Base-by-base conservation (phyloP, 1,140 invertebrate species). In the Aphelinus certus region DNA sequence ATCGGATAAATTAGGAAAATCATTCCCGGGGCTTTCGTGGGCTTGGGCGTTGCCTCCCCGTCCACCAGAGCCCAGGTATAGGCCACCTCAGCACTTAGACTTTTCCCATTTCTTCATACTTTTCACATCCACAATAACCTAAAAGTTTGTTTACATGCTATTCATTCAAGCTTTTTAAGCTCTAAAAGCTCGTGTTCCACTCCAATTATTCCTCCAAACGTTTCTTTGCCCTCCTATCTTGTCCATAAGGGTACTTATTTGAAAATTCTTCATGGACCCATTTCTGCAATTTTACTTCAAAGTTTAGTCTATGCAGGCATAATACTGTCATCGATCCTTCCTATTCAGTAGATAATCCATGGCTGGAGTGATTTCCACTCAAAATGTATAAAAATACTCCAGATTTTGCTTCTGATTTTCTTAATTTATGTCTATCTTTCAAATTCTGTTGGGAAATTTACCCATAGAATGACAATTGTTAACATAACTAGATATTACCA, bases 251-350 rank as follows among this genome's bases (percentile, higher is more conserved):
- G 71, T 81, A 80, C 82, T 88, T 86, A 89, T 89, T 88, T 78
- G 77, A 81, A 87, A 88, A 89, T 93, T 88, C 79, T 76, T 86
- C 86, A 88, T 87, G 89, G 90, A 92, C 92, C 92, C 92, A 91
- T 93, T 93, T 93, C 92, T 85, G 90, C 86, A 92, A 93, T 90
- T 91, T 92, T 81, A 87, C 83, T 87, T 89, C 88, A 86, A 92
- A 92, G 89, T 90, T 87, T 81, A 75, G 73, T 57, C 58, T 79
- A 71, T 68, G 81, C 74, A 76, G 49, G 73, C 60, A 6, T 48
- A 26, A 55, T 63, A 66, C 7, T 62, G 3, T 55, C 47, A 69
- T 42, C 49, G 48, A 62, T 1, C 7, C 49, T 4, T 56, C 4
- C 55, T 61, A n/a, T 70, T 65, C 3, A 9, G 3, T 63, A 9